Base-by-base conservation (phyloP, 2,888 invertebrate genomes). In the Tribolium freemani region DNA sequence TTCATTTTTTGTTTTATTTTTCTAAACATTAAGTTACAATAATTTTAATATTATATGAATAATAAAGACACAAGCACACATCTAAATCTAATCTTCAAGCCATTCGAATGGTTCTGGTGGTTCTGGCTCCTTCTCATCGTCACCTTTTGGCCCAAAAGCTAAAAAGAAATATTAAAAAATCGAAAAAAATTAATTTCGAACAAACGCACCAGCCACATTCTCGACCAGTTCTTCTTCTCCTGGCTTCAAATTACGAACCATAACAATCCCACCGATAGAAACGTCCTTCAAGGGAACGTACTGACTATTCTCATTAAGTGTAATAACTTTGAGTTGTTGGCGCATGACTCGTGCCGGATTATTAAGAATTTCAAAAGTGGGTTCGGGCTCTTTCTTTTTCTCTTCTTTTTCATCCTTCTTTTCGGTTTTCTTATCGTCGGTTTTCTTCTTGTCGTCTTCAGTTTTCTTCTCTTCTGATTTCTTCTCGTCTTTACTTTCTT, bases 91-190 rank as follows among this genome's bases (percentile, higher is more conserved):
- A 86, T 94, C 94, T 86, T 98, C 98, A 80, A 92, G 91, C 88
- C 95, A 99, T 88, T 98, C 97, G 85, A 99, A 99, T 76, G 98
- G 97, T 89, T 98, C 98, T 83, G 98, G 98, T 50, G 98, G 96
- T 82, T 97, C 97, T 0, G 98, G 97, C 87, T 99, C 98, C 83
- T 96, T 96, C 81, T 96, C 97, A 82, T 98, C 98, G 77, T 97
- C 98, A 11, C 93, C 92, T 85, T 95, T 95, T 1, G 95, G 96
- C 0, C 96, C 96, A 82, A 94, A 95, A 0, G 96, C 96, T 84
- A 83, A 84, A 84, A 75, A 11, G 31, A 30, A 13, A 53, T 3
- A 5, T 5, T 26, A 3, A 26, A 6, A 68, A 74, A 75, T 69
- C 13, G 38, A 21, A 63, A 26, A 51, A 30, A 45, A 50, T 16